Evolutionary conservation across 2,113 vertebrate species (phyloP), one percentile per base, ranked within the genome.

Genomic region (Lophius piscatorius): DNA sequence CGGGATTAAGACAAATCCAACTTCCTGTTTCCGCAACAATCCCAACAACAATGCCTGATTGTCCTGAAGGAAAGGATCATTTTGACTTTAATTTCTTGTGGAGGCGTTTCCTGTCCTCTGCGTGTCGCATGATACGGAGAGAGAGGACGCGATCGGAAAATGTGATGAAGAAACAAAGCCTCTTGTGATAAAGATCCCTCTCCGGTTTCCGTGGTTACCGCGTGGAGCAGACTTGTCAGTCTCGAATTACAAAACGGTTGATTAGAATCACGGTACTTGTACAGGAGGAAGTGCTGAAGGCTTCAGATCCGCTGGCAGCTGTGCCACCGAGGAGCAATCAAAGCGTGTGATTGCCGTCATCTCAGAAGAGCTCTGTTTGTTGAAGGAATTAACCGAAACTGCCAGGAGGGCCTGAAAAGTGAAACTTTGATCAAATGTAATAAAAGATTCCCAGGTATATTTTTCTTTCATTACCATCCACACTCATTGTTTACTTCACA

Each of bases 201-300:
- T 50, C 18, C 6, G 63, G 91, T 92, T 89, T 70, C 90, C 86
- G 87, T 89, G 84, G 84, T 46, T 39, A 88, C 88, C 28, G 9
- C 26, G 77, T 11, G 9, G 38, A 36, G 49, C 66, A 64, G 60
- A 74, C 76, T 78, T 81, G 79, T 81, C 66, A 59, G 76, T 77
- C 81, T 86, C 76, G n/a, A 83, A 82, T 89, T 84, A 84, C 83
- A 86, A 85, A 87, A 81, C 58, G 69, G 74, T 75, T 91, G 87
- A 92, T 92, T 91, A 89, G 72, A 63, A 83, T 82, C 82, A 88
- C 86, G 85, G 82, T 87, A 86, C 84, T 91, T 82, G 76, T 87
- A 82, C 77, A 62, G 75, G 80, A 87, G 88, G 87, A 91, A 90
- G 84, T 63, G 63, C 57, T 50, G 56, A 72, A 87, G 78, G 18